Evolutionary conservation across 2,888 invertebrate species (phyloP).

Genomic region (Noctua fimbriata): DNA sequence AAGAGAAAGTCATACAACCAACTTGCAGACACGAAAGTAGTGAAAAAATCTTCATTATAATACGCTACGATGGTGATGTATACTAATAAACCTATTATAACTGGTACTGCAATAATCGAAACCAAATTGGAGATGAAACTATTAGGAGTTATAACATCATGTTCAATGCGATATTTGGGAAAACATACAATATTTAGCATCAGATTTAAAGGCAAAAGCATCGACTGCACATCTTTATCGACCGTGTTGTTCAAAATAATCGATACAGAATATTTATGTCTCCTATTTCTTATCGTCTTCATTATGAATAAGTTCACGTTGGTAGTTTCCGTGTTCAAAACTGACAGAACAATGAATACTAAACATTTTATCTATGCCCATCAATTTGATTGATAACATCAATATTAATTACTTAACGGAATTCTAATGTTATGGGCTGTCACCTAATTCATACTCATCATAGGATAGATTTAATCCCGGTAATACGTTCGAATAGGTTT

Average conservation of each 20-base stretch:
- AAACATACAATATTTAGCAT: neutral
- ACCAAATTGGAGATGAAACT: neutral
- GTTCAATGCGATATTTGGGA: constrained; percentile 9
- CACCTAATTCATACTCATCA: neutral
- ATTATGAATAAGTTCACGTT: neutral
- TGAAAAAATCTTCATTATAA: neutral
- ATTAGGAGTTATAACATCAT: constrained; percentile 11
- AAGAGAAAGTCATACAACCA: neutral
- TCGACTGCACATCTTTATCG: constrained; percentile 11
- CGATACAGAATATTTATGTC: neutral
- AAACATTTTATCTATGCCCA: no score
- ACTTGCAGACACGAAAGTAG: neutral
- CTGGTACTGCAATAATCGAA: neutral
- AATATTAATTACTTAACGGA: neutral
- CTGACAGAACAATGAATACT: neutral
- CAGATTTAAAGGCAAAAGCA: neutral
- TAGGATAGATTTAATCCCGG: no score
- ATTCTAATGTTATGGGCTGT: neutral
- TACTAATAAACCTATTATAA: neutral
- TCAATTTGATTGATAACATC: neutral
- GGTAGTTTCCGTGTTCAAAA: neutral
- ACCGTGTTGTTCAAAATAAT: neutral
- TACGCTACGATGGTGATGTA: neutral
- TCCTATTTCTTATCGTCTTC: neutral
- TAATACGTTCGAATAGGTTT: no score